Evolutionary conservation across 2,797 vertebrate genomes (phyloP).

Genomic region (Trichosurus vulpecula): DNA sequence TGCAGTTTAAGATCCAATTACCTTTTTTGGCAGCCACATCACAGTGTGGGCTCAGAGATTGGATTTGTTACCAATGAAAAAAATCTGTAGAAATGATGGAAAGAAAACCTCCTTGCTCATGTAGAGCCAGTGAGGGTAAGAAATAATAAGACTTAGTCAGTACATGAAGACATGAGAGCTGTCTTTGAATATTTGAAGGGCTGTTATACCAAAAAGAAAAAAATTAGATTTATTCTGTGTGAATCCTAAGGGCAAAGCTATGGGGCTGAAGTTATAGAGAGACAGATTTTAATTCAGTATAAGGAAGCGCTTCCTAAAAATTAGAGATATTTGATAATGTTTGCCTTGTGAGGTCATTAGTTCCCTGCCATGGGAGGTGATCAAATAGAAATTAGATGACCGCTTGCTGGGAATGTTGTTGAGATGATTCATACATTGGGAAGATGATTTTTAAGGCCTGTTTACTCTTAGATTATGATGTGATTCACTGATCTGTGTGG

Average conservation of each 20-base stretch:
- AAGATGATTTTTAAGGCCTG: not conserved
- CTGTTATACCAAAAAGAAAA: not conserved
- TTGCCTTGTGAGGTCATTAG: not conserved
- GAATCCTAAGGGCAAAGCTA: not conserved
- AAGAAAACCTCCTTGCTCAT: not conserved
- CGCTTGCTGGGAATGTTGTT: not conserved
- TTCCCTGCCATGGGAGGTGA: not conserved
- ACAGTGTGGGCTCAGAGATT: slow-evolving; percentile 38
- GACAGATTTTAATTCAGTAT: not conserved
- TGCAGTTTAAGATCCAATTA: slow-evolving; percentile 72
- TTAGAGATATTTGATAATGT: not conserved
- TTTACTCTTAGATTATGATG: not conserved
- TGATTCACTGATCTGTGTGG: not conserved
- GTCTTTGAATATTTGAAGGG: not conserved
- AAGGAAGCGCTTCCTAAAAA: not conserved
- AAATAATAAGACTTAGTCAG: not conserved
- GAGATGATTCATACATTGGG: not conserved
- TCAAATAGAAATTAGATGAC: not conserved
- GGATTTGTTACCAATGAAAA: slow-evolving; percentile 64
- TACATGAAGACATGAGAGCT: not conserved
- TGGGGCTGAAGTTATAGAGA: not conserved
- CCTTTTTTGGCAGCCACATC: slow-evolving; percentile 67
- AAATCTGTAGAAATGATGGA: not conserved
- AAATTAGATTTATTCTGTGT: not conserved
- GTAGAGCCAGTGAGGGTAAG: not conserved